Evolutionary conservation across 2,888 invertebrate species (phyloP).

Genomic region (Coecobrya sp.): DNA sequence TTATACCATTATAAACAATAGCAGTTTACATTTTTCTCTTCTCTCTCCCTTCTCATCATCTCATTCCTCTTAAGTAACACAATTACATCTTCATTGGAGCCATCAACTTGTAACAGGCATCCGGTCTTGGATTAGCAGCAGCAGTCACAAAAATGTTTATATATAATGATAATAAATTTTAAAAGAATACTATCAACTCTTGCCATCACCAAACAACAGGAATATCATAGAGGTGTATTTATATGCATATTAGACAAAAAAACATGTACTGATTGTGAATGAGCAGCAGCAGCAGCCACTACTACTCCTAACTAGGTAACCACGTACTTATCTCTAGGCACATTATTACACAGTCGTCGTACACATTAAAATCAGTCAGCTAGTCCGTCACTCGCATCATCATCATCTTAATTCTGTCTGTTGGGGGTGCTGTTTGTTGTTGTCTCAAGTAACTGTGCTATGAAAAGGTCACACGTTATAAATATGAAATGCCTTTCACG

Average conservation of each 20-base stretch:
- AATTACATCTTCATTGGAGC: constrained; percentile 79
- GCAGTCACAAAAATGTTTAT: constrained; percentile 44
- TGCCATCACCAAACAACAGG: not conserved
- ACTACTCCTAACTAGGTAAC: constrained; percentile 40
- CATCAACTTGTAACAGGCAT: constrained; percentile 76
- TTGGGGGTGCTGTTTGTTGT: constrained; percentile 3
- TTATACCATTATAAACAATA: constrained; percentile 25
- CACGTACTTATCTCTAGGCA: not conserved
- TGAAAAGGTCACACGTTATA: constrained; percentile 53
- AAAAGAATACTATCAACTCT: not conserved
- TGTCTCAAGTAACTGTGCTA: constrained; percentile 1
- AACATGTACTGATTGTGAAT: constrained; percentile 20
- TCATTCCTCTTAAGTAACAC: constrained; percentile 43
- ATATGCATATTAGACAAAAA: not conserved
- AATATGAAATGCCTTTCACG: constrained; percentile 45
- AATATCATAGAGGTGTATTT: not conserved
- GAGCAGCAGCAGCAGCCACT: constrained; percentile 1
- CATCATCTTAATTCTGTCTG: constrained; percentile 35
- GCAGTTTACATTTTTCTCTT: not conserved
- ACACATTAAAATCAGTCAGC: constrained; percentile 6
- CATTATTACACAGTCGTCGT: not conserved
- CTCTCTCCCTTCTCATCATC: constrained; percentile 20
- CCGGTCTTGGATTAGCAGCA: constrained; percentile 60
- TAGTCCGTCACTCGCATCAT: not conserved
- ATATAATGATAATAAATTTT: not conserved